phyloP scores from a whole-genome alignment of 2,888 invertebrate genomes.

The Oscheius sp. region DNA sequence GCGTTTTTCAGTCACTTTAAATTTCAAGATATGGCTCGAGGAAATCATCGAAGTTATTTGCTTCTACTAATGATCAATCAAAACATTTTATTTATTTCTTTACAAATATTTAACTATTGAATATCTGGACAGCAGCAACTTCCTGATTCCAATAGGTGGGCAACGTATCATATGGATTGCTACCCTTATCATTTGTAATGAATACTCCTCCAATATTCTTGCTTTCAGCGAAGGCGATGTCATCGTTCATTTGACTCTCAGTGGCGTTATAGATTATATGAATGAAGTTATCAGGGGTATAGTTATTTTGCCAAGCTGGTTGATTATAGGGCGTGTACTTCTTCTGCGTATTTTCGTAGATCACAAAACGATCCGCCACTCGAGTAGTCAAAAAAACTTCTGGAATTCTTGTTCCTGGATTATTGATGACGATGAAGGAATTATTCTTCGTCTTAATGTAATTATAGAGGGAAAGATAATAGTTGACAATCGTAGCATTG shows the following conservation, averaged over 20 bases:
- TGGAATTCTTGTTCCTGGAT: constrained; percentile 8
- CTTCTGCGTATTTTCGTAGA: constrained; percentile 1
- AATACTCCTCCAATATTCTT: constrained; percentile 7
- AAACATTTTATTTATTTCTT: too few species aligned
- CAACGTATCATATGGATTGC: constrained; percentile 10
- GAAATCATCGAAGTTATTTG: too few species aligned
- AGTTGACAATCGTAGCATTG: background rate
- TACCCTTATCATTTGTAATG: background rate
- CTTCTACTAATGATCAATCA: too few species aligned
- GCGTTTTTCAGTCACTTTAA: too few species aligned
- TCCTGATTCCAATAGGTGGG: constrained; percentile 1
- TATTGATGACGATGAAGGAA: constrained; percentile 1
- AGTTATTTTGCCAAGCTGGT: background rate
- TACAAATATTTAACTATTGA: too few species aligned
- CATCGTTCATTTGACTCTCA: background rate
- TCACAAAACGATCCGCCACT: constrained; percentile 8
- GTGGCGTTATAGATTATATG: constrained; percentile 11
- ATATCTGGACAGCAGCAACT: background rate
- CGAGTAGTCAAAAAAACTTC: background rate
- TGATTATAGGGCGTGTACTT: background rate
- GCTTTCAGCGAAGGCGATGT: background rate
- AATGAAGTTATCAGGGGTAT: background rate
- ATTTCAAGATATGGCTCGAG: too few species aligned
- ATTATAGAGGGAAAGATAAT: constrained; percentile 11
- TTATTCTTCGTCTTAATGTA: constrained; percentile 11